Evolutionary conservation across 2,113 vertebrate species (phyloP).

Genomic region (Sapayoa aenigma): DNA sequence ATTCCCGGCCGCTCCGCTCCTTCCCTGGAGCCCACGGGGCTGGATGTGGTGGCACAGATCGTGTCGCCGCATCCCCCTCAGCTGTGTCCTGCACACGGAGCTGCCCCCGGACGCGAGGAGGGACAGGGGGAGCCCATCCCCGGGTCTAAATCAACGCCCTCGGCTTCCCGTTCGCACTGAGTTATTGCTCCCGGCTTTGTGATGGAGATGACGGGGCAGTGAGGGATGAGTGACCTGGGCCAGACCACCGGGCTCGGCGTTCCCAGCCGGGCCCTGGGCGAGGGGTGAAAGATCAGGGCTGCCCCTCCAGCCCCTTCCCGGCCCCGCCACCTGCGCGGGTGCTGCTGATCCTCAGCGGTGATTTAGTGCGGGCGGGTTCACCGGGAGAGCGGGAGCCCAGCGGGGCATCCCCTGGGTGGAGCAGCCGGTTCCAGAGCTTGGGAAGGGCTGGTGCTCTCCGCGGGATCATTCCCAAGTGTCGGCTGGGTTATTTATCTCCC

Average conservation of each 20-base stretch:
- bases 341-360: not conserved
- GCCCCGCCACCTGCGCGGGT: not conserved
- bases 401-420: rapidly evolving
- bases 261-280: not conserved
- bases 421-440: rapidly evolving
- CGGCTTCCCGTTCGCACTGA: slow-evolving; percentile 35
- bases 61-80: rapidly evolving
- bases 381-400: not conserved
- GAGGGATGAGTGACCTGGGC: slow-evolving; percentile 33
- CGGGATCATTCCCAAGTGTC: not conserved
- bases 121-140: not conserved
- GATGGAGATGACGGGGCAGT: slow-evolving; percentile 52
- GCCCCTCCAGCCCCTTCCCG: not conserved
- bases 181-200: slow-evolving; percentile 52
- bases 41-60: rapidly evolving
- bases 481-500: not conserved
- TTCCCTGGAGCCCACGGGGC: not conserved
- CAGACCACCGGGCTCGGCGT: slow-evolving; percentile 31
- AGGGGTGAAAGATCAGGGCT: slow-evolving; percentile 28
- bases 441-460: not conserved
- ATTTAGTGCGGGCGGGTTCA: not conserved
- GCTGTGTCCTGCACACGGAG: not conserved
- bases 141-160: slow-evolving; percentile 31
- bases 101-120: not conserved
- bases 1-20: not conserved